Conservation (phyloP, 2,888 invertebrate genomes). For the Acleris literana region DNA sequence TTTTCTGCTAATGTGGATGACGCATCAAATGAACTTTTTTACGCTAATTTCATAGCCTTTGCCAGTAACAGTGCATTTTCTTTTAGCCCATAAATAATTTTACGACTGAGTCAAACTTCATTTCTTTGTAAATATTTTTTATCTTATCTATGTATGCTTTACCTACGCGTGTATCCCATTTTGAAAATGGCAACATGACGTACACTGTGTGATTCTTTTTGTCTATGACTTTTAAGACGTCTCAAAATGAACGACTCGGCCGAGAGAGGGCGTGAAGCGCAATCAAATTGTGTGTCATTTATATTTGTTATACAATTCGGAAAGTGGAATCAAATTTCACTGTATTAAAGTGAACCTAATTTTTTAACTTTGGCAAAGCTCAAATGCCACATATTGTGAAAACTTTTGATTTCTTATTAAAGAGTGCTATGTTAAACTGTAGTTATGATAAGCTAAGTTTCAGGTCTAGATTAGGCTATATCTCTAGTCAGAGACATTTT, state of each 20-base stretch:
- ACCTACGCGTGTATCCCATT: conserved; percentile 39
- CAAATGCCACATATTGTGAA: conserved; percentile 67
- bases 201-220: conserved; percentile 21
- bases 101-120: conserved; percentile 53
- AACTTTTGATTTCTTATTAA: conserved; percentile 61
- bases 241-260: conserved; percentile 30
- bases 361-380: conserved; percentile 73
- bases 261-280: conserved; percentile 40
- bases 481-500: conserved; percentile 82
- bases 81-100: conserved; percentile 58
- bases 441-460: conserved; percentile 66
- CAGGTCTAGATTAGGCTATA: conserved; percentile 74
- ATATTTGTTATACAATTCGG: conserved; percentile 34
- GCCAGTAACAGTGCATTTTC: conserved; percentile 79
- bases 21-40: not conserved
- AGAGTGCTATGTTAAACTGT: conserved; percentile 77
- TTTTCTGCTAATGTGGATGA: not conserved
- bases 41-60: conserved; percentile 47
- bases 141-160: conserved; percentile 17
- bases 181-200: conserved; percentile 25
- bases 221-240: conserved; percentile 25
- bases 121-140: conserved; percentile 32
- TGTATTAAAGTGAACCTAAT: conserved; percentile 53
- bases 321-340: conserved; percentile 78
- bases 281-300: conserved; percentile 46